A percentile compares a stretch with the other conserved stretches of the same genome.
Conservation (phyloP, 37 sponge, comb jelly and placozoan genomes). For the Axinella damicornis region DNA sequence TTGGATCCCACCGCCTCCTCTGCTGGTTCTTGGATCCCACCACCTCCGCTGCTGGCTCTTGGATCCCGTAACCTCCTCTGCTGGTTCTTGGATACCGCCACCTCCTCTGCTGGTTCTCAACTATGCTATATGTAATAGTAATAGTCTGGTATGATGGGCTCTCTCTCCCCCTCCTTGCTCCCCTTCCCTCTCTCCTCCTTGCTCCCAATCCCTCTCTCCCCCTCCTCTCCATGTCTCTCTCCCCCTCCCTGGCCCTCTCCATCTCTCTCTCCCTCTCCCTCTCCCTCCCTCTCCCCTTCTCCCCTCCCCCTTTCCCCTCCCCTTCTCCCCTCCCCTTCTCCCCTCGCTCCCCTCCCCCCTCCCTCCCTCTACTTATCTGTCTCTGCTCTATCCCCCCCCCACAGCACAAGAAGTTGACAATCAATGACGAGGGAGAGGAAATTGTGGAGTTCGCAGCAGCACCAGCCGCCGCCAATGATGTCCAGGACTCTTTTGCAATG, state of each 20-base stretch:
- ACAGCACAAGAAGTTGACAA: constrained; percentile 41
- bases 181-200: too few relatives aligned
- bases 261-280: neutral
- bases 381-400: neutral
- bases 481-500: constrained; percentile 35
- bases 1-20: too few relatives aligned
- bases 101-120: neutral
- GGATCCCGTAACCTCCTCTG: too few relatives aligned
- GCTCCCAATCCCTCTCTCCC: too few relatives aligned
- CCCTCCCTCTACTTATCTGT: neutral
- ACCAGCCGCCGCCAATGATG: constrained; percentile 21
- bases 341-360: neutral
- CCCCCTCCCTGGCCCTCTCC: neutral
- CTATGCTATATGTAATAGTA: neutral
- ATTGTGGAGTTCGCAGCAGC: neutral
- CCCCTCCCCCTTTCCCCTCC: neutral
- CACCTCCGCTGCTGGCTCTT: too few relatives aligned
- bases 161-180: too few relatives aligned
- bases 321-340: neutral
- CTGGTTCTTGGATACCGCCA: neutral
- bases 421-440: constrained; percentile 26
- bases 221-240: neutral
- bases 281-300: neutral
- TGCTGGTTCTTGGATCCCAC: too few relatives aligned
- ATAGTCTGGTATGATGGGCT: too few relatives aligned